Evolutionary conservation across 2,797 vertebrate species (phyloP).

Genomic region (Crypturellus tataupa): DNA sequence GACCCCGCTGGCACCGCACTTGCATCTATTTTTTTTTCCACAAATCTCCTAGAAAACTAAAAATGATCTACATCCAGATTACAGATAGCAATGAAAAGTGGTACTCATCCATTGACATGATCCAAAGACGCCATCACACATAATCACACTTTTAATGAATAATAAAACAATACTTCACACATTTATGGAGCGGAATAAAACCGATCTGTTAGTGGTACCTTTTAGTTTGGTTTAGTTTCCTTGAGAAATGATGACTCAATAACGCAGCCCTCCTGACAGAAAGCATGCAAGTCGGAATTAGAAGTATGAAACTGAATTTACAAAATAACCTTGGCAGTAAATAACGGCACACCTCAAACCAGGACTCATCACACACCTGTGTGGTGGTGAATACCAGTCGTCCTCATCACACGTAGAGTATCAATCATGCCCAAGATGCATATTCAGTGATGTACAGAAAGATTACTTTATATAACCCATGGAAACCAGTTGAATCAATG

Average conservation of each 20-base stretch:
- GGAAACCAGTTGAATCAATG: slow-evolving; percentile 62
- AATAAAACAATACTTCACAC: slow-evolving; percentile 39
- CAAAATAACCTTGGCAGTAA: slow-evolving; percentile 76
- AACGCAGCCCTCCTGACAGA: slow-evolving; percentile 27
- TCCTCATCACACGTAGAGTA: slow-evolving; percentile 53
- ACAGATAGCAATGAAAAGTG: slow-evolving; percentile 23
- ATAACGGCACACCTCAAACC: slow-evolving; percentile 69
- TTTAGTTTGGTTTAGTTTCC: slow-evolving; percentile 56
- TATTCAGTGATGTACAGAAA: slow-evolving; percentile 66
- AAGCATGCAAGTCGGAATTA: slow-evolving; percentile 58
- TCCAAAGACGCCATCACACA: slow-evolving; percentile 17
- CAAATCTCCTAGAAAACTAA: slow-evolving; percentile 21
- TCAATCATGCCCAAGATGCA: slow-evolving; percentile 77
- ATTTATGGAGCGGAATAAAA: slow-evolving; percentile 25
- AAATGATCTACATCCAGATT: slow-evolving; percentile 19
- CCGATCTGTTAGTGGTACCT: slow-evolving; percentile 5
- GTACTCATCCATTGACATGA: slow-evolving; percentile 10
- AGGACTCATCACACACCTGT: slow-evolving; percentile 65
- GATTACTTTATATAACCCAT: slow-evolving; percentile 63
- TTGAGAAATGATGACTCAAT: slow-evolving; percentile 58
- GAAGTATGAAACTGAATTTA: slow-evolving; percentile 65
- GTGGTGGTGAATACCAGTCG: slow-evolving; percentile 52
- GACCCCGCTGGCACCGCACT: neutral
- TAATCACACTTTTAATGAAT: slow-evolving; percentile 46
- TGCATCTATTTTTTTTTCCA: neutral